phyloP scores from a whole-genome alignment of 2,888 invertebrate species.

The Anthophora plumipes region DNA sequence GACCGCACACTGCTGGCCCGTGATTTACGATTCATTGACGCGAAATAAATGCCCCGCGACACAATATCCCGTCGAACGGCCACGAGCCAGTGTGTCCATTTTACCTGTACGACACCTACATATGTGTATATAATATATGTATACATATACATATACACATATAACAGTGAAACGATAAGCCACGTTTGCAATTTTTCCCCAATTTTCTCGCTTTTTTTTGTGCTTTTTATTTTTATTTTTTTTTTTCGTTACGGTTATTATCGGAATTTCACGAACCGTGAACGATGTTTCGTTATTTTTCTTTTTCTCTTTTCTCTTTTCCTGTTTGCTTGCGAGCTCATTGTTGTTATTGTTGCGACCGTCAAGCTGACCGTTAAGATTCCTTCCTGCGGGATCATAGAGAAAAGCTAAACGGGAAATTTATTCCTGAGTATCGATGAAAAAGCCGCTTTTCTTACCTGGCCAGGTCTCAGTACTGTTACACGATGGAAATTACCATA shows the following conservation, averaged over 20 bases:
- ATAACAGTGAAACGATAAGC: slow-evolving; percentile 30
- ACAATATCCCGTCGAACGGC: slow-evolving; percentile 34
- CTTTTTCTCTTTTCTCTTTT: not conserved
- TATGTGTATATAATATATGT: too few species aligned
- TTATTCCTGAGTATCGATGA: slow-evolving; percentile 20
- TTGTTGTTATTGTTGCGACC: not conserved
- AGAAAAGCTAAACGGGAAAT: not conserved
- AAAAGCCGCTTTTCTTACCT: not conserved
- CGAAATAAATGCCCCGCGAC: slow-evolving; percentile 52
- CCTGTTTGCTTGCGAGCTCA: slow-evolving; percentile 3
- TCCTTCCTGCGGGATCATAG: not conserved
- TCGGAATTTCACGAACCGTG: not conserved
- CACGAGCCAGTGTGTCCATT: not conserved
- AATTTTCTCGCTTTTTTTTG: too few species aligned
- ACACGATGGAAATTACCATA: slow-evolving; percentile 37
- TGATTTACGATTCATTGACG: slow-evolving; percentile 46
- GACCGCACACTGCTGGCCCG: slow-evolving; percentile 3
- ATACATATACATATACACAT: too few species aligned
- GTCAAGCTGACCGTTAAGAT: not conserved
- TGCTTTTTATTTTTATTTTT: too few species aligned
- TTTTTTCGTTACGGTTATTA: slow-evolving; percentile 22
- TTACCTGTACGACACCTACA: not conserved
- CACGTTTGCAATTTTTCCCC: slow-evolving; percentile 30
- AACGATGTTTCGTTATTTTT: slow-evolving; percentile 10
- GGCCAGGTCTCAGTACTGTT: not conserved